phyloP scores from a whole-genome alignment of 1,140 invertebrate genomes.

The Scaptomyza montana region DNA sequence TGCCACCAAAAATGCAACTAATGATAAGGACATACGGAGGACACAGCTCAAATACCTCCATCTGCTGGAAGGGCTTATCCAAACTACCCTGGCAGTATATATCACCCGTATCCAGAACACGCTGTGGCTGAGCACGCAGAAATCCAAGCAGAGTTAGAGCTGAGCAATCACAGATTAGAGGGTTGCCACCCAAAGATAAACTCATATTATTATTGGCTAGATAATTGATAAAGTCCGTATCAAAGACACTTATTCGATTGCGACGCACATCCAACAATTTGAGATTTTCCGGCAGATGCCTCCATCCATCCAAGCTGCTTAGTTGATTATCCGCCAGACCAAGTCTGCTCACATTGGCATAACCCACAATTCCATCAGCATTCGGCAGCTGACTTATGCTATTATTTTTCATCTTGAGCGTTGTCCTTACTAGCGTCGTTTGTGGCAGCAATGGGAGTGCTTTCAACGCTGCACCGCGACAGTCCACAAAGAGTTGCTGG shows the following conservation, averaged over 20 bases:
- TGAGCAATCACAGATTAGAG: slow-evolving; percentile 87
- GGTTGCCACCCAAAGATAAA: slow-evolving; percentile 86
- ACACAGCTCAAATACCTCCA: slow-evolving; percentile 85
- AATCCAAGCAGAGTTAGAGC: slow-evolving; percentile 85
- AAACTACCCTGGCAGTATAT: slow-evolving; percentile 83
- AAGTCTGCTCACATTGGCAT: slow-evolving; percentile 84
- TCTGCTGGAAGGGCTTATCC: slow-evolving; percentile 62
- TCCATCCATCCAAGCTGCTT: slow-evolving; percentile 63
- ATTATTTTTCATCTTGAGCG: slow-evolving; percentile 85
- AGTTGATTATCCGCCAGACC: slow-evolving; percentile 85
- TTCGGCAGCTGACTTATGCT: slow-evolving; percentile 82
- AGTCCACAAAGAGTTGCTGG: slow-evolving; percentile 84
- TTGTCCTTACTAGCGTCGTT: slow-evolving; percentile 61
- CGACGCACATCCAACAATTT: slow-evolving; percentile 84
- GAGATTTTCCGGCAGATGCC: slow-evolving; percentile 71
- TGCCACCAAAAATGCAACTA: slow-evolving; percentile 81
- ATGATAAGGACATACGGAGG: slow-evolving; percentile 77
- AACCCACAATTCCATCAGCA: slow-evolving; percentile 64
- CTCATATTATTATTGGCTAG: slow-evolving; percentile 73
- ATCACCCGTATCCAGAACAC: slow-evolving; percentile 73
- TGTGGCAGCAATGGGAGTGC: slow-evolving; percentile 70
- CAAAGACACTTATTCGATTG: slow-evolving; percentile 85
- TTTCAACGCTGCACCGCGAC: slow-evolving; percentile 81
- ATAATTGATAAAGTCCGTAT: slow-evolving; percentile 72
- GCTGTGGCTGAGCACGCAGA: slow-evolving; percentile 84